Evolutionary conservation across 2,888 invertebrate genomes (phyloP).

Genomic region (Callyntrura guangdongensis): DNA sequence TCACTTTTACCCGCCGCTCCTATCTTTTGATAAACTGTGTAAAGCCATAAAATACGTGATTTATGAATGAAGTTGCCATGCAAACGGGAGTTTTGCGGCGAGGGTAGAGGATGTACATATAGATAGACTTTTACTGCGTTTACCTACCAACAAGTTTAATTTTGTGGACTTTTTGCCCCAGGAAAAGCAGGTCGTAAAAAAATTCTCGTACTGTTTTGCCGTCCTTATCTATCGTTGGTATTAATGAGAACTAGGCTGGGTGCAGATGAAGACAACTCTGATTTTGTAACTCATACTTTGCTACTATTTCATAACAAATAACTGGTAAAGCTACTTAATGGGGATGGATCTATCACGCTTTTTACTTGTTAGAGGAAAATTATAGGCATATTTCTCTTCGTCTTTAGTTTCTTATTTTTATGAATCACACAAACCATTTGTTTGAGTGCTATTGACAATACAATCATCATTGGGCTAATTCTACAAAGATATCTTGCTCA

Average conservation of each 20-base stretch:
- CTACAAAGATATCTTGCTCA: slow-evolving; percentile 8
- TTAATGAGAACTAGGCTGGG: no score
- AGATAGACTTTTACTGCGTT: neutral
- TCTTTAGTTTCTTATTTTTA: neutral
- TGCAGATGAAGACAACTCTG: no score
- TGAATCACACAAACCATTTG: slow-evolving; percentile 41
- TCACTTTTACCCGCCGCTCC: slow-evolving; percentile 3
- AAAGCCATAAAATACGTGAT: slow-evolving; percentile 52
- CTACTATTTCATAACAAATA: neutral
- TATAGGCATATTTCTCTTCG: neutral
- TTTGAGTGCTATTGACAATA: slow-evolving; percentile 43
- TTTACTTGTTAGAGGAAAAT: neutral
- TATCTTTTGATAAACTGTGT: slow-evolving; percentile 34
- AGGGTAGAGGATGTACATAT: neutral
- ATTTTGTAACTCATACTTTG: no score
- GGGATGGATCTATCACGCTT: no score
- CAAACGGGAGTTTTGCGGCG: neutral
- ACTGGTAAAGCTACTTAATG: neutral
- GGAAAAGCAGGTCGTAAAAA: slow-evolving; percentile 5
- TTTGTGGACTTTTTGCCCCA: neutral
- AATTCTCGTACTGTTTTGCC: neutral
- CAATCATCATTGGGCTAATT: slow-evolving; percentile 21
- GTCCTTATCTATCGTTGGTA: no score
- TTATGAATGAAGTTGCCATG: slow-evolving; percentile 54
- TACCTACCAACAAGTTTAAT: neutral